Evolutionary conservation across 1,140 invertebrate genomes (phyloP).

Genomic region (Melitaea cinxia): DNA sequence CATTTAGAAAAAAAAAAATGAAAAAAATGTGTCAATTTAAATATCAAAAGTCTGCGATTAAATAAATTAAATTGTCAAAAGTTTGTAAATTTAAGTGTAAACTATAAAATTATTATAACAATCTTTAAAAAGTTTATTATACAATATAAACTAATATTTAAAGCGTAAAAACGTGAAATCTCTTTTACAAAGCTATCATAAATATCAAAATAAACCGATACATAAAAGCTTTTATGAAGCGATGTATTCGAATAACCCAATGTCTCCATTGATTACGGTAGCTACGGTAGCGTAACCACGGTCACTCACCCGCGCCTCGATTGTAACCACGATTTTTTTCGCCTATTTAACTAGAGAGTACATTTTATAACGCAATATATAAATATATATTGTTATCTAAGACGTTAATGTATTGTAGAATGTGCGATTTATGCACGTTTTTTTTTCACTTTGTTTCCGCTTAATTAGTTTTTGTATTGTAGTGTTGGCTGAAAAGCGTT

Average conservation of each 20-base stretch:
- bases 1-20: too few relatives aligned
- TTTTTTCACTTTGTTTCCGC: not conserved
- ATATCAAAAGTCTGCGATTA: too few relatives aligned
- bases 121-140: not conserved
- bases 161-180: not conserved
- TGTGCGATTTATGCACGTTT: not conserved
- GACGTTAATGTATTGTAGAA: conserved; percentile 9
- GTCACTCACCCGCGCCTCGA: conserved; percentile 42
- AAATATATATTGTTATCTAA: conserved; percentile 9
- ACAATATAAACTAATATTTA: not conserved
- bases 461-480: not conserved
- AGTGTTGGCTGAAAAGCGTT: not conserved
- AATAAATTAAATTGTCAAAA: too few relatives aligned
- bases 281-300: conserved; percentile 43
- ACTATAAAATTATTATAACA: too few relatives aligned
- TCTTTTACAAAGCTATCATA: not conserved
- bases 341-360: not conserved
- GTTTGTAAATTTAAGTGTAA: too few relatives aligned
- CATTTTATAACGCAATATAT: not conserved
- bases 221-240: not conserved
- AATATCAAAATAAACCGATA: not conserved
- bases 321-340: conserved; percentile 26
- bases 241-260: conserved; percentile 25
- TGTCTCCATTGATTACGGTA: conserved; percentile 38
- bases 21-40: too few relatives aligned